Conservation (phyloP, 2,113 vertebrate species). For the Piprites chloris region DNA sequence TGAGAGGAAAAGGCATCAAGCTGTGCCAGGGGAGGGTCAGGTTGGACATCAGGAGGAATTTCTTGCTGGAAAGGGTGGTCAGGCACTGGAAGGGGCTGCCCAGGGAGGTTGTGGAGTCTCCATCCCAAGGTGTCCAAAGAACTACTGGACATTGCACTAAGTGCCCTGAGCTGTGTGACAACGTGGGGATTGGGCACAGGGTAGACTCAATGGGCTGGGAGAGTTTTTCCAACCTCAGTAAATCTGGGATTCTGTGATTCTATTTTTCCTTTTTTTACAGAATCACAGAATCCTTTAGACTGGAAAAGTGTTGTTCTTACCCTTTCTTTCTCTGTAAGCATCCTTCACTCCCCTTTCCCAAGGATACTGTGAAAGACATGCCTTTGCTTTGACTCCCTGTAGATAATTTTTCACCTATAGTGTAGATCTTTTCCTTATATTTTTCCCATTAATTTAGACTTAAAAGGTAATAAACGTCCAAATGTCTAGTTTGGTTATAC, state of each 20-base stretch:
- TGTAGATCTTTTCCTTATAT: neutral
- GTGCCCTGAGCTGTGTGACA: neutral
- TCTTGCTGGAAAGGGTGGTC: neutral
- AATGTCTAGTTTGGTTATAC: neutral
- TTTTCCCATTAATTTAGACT: neutral
- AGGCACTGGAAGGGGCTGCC: neutral
- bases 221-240: neutral
- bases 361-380: neutral
- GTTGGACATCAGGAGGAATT: neutral
- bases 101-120: neutral
- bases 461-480: neutral
- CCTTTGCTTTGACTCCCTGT: neutral
- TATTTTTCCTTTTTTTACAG: neutral
- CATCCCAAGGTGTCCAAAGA: neutral
- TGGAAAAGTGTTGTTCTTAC: neutral
- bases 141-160: accelerated
- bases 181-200: neutral
- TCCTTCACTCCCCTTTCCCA: neutral
- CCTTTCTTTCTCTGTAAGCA: neutral
- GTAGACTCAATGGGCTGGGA: accelerated
- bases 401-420: neutral
- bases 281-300: neutral
- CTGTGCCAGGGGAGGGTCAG: neutral
- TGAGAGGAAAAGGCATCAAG: neutral
- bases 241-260: too few species aligned